Conservation (phyloP, 2,113 vertebrate genomes). For the Gambusia affinis region DNA sequence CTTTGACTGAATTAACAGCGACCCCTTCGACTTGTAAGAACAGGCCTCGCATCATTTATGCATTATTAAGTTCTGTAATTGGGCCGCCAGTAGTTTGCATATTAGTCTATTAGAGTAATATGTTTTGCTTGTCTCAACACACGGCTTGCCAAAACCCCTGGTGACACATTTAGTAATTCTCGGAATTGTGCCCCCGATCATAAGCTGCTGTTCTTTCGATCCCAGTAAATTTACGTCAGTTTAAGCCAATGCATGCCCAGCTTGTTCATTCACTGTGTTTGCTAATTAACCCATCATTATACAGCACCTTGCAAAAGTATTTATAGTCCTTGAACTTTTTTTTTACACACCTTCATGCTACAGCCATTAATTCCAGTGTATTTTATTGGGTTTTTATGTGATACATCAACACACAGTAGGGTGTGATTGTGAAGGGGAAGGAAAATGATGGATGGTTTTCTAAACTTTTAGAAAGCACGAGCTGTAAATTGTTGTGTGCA, state of each 20-base stretch:
- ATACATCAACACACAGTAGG: neutral
- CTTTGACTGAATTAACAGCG: constrained; percentile 88
- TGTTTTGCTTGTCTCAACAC: constrained; percentile 93
- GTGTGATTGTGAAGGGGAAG: neutral
- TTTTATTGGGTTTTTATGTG: neutral
- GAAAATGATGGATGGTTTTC: neutral
- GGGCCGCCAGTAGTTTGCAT: constrained; percentile 98
- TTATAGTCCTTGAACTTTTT: neutral
- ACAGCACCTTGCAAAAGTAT: neutral
- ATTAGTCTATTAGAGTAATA: constrained; percentile 99
- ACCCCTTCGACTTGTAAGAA: constrained; percentile 89
- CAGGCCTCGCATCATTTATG: constrained; percentile 96
- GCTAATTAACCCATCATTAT: constrained; percentile 41
- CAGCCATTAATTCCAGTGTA: neutral
- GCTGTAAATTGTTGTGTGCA: neutral
- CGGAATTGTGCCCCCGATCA: constrained; percentile 96
- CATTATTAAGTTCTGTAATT: constrained; percentile 99
- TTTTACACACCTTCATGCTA: neutral
- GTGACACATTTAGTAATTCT: constrained; percentile 91
- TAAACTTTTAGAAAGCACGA: neutral
- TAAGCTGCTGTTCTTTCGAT: constrained; percentile 94
- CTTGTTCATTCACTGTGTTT: constrained; percentile 49
- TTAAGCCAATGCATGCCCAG: constrained; percentile 28
- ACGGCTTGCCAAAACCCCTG: constrained; percentile 89
- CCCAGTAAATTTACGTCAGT: constrained; percentile 81